Evolutionary conservation across 2,797 vertebrate species (phyloP).

Genomic region (Aulostomus chinensis): DNA sequence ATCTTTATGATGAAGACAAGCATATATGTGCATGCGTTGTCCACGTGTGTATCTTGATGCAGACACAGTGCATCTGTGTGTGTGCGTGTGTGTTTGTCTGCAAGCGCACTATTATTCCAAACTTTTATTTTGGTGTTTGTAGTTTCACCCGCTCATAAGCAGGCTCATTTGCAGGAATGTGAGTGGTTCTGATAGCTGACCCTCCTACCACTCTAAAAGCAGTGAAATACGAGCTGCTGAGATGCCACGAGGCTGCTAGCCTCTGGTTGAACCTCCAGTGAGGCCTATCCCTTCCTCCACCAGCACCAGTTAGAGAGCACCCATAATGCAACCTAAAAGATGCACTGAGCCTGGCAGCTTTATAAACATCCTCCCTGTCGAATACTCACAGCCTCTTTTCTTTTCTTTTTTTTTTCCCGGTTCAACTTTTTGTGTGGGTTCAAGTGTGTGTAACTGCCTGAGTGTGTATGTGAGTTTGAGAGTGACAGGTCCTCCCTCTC

Average conservation of each 20-base stretch:
- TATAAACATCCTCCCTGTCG: constrained; percentile 68
- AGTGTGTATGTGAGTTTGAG: constrained; percentile 35
- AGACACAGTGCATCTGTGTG: too few species aligned
- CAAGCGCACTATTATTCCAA: neutral
- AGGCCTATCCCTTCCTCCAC: constrained; percentile 66
- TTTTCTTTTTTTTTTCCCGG: constrained; percentile 1
- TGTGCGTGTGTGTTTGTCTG: too few species aligned
- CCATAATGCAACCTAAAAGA: constrained; percentile 71
- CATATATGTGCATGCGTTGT: too few species aligned
- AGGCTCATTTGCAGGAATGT: constrained; percentile 12
- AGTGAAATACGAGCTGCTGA: constrained; percentile 73
- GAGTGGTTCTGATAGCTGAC: constrained; percentile 41
- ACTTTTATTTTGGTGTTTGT: constrained; percentile 4
- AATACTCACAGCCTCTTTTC: constrained; percentile 24
- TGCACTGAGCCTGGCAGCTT: constrained; percentile 62
- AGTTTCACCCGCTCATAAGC: neutral
- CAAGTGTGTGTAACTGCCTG: too few species aligned
- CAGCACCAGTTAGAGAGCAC: constrained; percentile 71
- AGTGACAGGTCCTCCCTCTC: constrained; percentile 52
- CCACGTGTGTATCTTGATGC: too few species aligned
- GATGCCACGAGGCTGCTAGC: constrained; percentile 62
- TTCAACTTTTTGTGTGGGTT: constrained; percentile 38
- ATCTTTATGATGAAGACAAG: too few species aligned
- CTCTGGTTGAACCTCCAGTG: constrained; percentile 69
- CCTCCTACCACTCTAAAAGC: constrained; percentile 51